phyloP scores from a whole-genome alignment of 2,113 vertebrate species.

The Brachyhypopomus gauderio region DNA sequence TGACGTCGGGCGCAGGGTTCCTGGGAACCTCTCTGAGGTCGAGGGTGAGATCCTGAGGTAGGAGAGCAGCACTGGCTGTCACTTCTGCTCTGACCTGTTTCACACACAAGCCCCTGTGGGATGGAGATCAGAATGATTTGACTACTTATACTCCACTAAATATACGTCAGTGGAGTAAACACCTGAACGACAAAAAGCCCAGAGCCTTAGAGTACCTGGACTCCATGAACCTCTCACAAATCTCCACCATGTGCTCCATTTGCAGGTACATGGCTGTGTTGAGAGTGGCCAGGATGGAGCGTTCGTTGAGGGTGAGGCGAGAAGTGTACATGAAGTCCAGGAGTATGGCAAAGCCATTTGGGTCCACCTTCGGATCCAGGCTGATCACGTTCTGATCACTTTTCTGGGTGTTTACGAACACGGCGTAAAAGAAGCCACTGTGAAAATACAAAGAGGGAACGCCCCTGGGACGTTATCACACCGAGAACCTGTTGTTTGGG shows the following conservation, averaged over 20 bases:
- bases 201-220: constrained; percentile 77
- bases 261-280: constrained; percentile 90
- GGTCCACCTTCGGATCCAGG: constrained; percentile 89
- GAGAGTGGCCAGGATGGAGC: constrained; percentile 86
- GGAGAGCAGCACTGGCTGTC: constrained; percentile 71
- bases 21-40: neutral
- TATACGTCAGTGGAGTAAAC: neutral
- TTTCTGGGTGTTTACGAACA: constrained; percentile 91
- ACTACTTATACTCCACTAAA: too few relatives aligned
- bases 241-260: constrained; percentile 97
- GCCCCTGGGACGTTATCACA: neutral
- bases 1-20: constrained; percentile 68
- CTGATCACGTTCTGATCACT: constrained; percentile 86
- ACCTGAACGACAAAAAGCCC: neutral
- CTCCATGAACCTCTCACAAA: constrained; percentile 91
- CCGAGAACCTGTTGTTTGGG: neutral
- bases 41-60: constrained; percentile 61
- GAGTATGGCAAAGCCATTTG: constrained; percentile 89
- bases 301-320: constrained; percentile 87
- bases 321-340: constrained; percentile 99
- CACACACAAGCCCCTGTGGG: constrained; percentile 75
- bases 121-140: constrained; percentile 12
- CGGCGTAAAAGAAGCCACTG: constrained; percentile 95
- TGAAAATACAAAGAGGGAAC: constrained; percentile 11
- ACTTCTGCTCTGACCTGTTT: constrained; percentile 78